Evolutionary conservation across 2,113 vertebrate genomes (phyloP), one percentile per base, ranked within the genome.

Genomic region (Sinocyclocheilus grahami): DNA sequence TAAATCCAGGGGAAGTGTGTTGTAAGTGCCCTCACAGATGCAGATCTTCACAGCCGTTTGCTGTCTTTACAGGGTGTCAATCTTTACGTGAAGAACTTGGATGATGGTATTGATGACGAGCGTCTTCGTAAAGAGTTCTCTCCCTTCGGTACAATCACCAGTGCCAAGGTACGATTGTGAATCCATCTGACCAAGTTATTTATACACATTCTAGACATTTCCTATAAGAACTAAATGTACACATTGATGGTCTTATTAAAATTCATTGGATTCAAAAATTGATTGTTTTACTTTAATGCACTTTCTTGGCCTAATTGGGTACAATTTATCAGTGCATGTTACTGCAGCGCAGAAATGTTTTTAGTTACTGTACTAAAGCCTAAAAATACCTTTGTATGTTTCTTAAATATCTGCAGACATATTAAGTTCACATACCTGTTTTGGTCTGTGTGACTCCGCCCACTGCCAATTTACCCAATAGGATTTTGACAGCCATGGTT

Each of bases 61-160:
- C 1, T 88, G 72, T 82, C 82, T 88, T 84, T 46, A 22, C 83
- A 99, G 97, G 98, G 98, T 80, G 98, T 99, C 87, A 99, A 99
- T 85, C 95, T 99, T 86, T 99, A 99, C 0, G 98, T 99, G 86
- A 99, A 99, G 93, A 99, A 99, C 91, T 95, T 99, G 82, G 98
- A 99, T 90, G 97, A 99, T 88, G 98, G 97, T 11, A 97, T 99
- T 8, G 98, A 99, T 92, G 98, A 99, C 62, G 98, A 99, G 83
- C 97, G 97, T 71, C 95, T 99, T 72, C 95, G 98, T 39, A 99
- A 99, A 94, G 98, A 99, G 86, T 99, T 99, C 91, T 97, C 98
- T 88, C 98, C 98, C 12, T 99, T 99, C 91, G 98, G 98, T 89
- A 99, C 98, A 91, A 99, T 99, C 91, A 99, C 98, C 82, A 99